phyloP scores from a whole-genome alignment of 2,888 invertebrate genomes.

The Watsonalla cultraria region DNA sequence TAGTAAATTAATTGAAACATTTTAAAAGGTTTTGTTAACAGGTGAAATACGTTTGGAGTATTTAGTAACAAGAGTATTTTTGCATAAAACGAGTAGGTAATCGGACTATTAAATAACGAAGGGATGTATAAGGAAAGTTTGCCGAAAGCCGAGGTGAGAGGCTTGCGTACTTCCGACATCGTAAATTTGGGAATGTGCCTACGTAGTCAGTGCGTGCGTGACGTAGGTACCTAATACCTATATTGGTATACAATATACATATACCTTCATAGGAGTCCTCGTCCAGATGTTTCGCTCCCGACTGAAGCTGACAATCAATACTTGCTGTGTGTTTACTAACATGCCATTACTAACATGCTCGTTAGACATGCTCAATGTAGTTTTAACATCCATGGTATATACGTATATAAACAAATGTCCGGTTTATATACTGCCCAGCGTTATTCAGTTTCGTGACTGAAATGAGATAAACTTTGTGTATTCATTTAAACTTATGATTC shows the following conservation, averaged over 20 bases:
- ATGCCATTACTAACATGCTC: background rate
- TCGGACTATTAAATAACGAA: too few species aligned
- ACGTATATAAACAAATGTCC: too few species aligned
- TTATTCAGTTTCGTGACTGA: too few species aligned
- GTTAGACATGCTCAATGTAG: background rate
- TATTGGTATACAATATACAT: background rate
- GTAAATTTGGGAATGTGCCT: constrained; percentile 13
- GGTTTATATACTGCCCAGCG: too few species aligned
- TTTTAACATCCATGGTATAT: background rate
- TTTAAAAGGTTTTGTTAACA: constrained; percentile 11
- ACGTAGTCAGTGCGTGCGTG: background rate
- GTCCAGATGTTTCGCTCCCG: constrained; percentile 30
- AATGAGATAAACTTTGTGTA: too few species aligned
- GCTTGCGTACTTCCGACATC: constrained; percentile 10
- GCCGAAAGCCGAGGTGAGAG: constrained; percentile 13
- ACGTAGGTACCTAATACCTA: constrained; percentile 6
- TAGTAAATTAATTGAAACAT: too few species aligned
- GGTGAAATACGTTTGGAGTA: constrained; percentile 4
- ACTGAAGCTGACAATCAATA: constrained; percentile 22
- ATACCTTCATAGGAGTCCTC: constrained; percentile 6
- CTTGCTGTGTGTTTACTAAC: constrained; percentile 15
- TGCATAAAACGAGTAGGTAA: too few species aligned
- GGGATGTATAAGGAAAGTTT: constrained; percentile 7
- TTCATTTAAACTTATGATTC: too few species aligned
- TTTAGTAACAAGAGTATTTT: too few species aligned